Evolutionary conservation across 2,797 vertebrate genomes (phyloP), one percentile per base, ranked within the genome.

Genomic region (Tolypeutes matacus): DNA sequence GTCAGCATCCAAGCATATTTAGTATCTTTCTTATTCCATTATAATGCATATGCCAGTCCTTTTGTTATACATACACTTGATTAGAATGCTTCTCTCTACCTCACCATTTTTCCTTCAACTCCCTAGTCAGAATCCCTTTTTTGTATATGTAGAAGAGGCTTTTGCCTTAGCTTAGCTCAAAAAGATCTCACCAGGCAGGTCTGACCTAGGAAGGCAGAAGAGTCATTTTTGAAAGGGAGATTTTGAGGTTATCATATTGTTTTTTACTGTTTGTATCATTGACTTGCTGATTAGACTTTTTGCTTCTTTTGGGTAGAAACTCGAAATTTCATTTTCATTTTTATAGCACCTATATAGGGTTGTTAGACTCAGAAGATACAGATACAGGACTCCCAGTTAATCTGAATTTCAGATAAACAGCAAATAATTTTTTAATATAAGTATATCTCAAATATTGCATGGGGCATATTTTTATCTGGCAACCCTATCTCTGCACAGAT

Each of bases 321-420:
- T 9, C 25, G n/a, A n/a, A n/a, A n/a, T 67, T 84, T 93, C 9
- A 5, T 81, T 31, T 31, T 94, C 27, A 39, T 65, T 90, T 87
- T 67, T 91, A 46, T 58, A 64, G 65, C 21, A 11, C 39, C 20
- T 60, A 5, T 1, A 8, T 42, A 42, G 25, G 20, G 76, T 82
- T 94, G 7, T 17, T 92, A 81, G 21, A 53, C 60, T 20, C 3
- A 94, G 14, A 64, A 78, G 88, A 77, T 82, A 73, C 65, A 88
- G 77, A 51, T 36, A 51, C 0, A 84, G 56, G 31, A 39, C 34
- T n/a, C 60, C 17, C 31, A 62, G 14, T 67, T 85, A 84, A 83
- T 70, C 81, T 92, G 42, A 93, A 60, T 76, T 86, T 86, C 15
- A 42, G 56, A 69, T 81, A 90, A 93, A 34, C 2, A 85, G 31